phyloP scores from a whole-genome alignment of 2,888 invertebrate genomes.

The Laspeyria flexula region DNA sequence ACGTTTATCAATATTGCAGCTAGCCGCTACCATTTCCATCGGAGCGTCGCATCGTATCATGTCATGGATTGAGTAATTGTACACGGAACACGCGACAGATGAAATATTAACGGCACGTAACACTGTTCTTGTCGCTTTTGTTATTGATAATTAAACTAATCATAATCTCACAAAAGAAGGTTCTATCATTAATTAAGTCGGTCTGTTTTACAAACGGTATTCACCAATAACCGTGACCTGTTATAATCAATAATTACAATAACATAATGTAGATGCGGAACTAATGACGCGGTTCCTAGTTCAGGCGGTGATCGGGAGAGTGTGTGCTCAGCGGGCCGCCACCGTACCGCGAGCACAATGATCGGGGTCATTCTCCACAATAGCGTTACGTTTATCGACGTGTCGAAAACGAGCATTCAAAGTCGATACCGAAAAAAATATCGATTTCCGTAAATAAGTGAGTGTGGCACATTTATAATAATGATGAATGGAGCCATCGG shows the following conservation, averaged over 20 bases:
- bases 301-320: constrained; percentile 58
- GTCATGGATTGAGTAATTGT: constrained; percentile 52
- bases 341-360: constrained; percentile 58
- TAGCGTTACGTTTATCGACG: constrained; percentile 80
- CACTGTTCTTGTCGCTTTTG: constrained; percentile 58
- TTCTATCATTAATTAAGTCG: constrained; percentile 70
- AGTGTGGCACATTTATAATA: constrained; percentile 86
- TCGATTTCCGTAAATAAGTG: constrained; percentile 87
- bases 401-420: constrained; percentile 80
- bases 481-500: constrained; percentile 83
- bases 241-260: constrained; percentile 83
- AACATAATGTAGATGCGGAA: constrained; percentile 75
- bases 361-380: constrained; percentile 79
- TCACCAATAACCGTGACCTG: constrained; percentile 74
- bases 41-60: constrained; percentile 43
- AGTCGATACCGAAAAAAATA: constrained; percentile 84
- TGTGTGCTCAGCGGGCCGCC: constrained; percentile 65
- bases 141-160: constrained; percentile 68
- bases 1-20: constrained; percentile 82
- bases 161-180: constrained; percentile 53
- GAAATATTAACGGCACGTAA: constrained; percentile 59
- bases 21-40: constrained; percentile 47
- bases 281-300: constrained; percentile 71
- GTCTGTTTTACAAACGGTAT: constrained; percentile 67
- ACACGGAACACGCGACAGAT: constrained; percentile 49